Percentiles rank a stretch among this genome's conserved stretches.
Evolutionary conservation across 2,113 vertebrate species (phyloP).

Genomic region (Crotophaga sulcirostris): DNA sequence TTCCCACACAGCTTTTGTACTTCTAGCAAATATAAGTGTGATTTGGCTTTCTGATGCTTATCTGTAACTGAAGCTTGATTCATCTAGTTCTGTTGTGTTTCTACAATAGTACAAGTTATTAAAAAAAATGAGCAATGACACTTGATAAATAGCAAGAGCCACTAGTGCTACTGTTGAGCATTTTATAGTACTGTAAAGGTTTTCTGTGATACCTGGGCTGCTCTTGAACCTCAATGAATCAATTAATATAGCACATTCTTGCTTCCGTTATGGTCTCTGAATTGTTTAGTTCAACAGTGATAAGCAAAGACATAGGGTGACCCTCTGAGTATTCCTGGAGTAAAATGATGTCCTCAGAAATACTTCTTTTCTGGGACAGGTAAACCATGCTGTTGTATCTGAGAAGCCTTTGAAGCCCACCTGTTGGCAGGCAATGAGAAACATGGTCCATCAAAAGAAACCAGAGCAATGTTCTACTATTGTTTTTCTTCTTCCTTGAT

Average conservation of each 20-base stretch:
- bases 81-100: background rate
- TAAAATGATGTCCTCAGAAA: background rate
- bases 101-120: background rate
- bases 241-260: background rate
- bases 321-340: background rate
- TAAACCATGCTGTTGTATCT: background rate
- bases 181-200: background rate
- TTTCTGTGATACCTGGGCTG: background rate
- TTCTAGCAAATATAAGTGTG: fast-evolving
- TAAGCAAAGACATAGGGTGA: background rate
- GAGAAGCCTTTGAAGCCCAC: background rate
- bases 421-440: background rate
- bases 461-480: background rate
- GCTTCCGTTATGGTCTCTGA: background rate
- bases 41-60: background rate
- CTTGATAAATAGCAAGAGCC: background rate
- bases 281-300: background rate
- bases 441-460: background rate
- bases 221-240: background rate
- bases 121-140: background rate
- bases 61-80: background rate
- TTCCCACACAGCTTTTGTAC: background rate
- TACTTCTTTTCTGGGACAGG: background rate
- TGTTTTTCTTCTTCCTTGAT: background rate
- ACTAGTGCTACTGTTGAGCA: background rate